Evolutionary conservation across 2,888 invertebrate species (phyloP).

Genomic region (Drosophila nr. fundita): DNA sequence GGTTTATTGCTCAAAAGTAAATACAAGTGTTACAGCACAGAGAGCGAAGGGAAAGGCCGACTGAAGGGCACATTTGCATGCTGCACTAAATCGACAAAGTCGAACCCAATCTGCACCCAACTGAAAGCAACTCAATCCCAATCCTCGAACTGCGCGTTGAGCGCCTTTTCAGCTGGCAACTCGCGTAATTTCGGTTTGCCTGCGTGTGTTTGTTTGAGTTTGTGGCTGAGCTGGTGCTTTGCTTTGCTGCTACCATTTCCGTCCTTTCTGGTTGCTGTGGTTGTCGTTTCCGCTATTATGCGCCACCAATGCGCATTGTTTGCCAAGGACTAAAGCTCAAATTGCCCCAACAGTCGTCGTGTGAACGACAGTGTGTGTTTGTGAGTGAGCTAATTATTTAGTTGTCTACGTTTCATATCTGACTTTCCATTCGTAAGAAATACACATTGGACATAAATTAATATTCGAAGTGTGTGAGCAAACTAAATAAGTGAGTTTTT

Average conservation of each 20-base stretch:
- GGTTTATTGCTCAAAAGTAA: slow-evolving; percentile 43
- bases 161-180: slow-evolving; percentile 48
- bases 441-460: background rate
- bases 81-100: slow-evolving; percentile 52
- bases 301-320: slow-evolving; percentile 71
- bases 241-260: slow-evolving; percentile 24
- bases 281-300: slow-evolving; percentile 55
- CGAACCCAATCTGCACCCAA: slow-evolving; percentile 42
- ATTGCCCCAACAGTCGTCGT: slow-evolving; percentile 26
- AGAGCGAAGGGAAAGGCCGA: background rate
- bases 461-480: background rate
- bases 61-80: slow-evolving; percentile 3
- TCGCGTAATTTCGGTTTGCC: slow-evolving; percentile 39
- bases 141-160: slow-evolving; percentile 43
- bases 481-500: background rate
- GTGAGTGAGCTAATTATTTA: slow-evolving; percentile 42
- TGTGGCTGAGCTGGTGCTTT: slow-evolving; percentile 6
- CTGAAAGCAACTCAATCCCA: slow-evolving; percentile 37
- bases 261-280: slow-evolving; percentile 18
- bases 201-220: background rate
- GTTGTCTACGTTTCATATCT: slow-evolving; percentile 39
- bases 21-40: background rate
- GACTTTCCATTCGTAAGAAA: slow-evolving; percentile 13
- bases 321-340: slow-evolving; percentile 40
- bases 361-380: slow-evolving; percentile 1